Evolutionary conservation across 2,888 invertebrate genomes (phyloP), one percentile per base, ranked within the genome.

Genomic region (Drosophila villosipedis): DNA sequence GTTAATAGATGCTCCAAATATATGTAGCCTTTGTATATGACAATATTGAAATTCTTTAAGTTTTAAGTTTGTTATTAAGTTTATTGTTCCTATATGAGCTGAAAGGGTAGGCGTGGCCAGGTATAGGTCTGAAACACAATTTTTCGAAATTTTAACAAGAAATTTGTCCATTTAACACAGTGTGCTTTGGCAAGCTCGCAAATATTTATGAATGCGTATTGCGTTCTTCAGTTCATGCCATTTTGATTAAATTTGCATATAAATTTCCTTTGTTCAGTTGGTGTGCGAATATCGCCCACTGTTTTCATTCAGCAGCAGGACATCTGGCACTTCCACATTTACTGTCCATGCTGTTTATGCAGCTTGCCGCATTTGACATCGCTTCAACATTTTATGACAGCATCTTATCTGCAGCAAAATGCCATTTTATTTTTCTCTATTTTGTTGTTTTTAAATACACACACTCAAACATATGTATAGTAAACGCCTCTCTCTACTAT

Each of bases 191-290:
- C 31, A 37, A 55, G 25, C 31, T 22, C n/a, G 14, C 30, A 39
- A 28, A 28, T 52, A 67, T 60, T 43, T 41, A 60, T 47, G 16
- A 30, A 31, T 50, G 49, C 50, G 31, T 28, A 55, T 63, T 57
- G 25, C 28, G 55, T 57, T n/a, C n/a, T n/a, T 10, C 37, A 22
- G 30, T 49, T 30, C 35, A 22, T 57, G 59, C 28, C 58, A 62
- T 63, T 76, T 68, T 63, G 37, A 59, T 72, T 47, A 53, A 66
- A 68, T 74, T 65, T 69, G 58, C 73, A 78, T 73, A 22, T 30
- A 39, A 41, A 61, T 59, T 35, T 37, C n/a, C 25, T 39, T 39
- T 25, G 47, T 30, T 47, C 14, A 28, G 16, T 53, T 9, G 47
- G 67, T 41, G 73, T 35, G 39, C 41, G 22, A 50, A 68, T 52